Base-by-base conservation (phyloP, 2,888 invertebrate species). In the Lottia scabra region DNA sequence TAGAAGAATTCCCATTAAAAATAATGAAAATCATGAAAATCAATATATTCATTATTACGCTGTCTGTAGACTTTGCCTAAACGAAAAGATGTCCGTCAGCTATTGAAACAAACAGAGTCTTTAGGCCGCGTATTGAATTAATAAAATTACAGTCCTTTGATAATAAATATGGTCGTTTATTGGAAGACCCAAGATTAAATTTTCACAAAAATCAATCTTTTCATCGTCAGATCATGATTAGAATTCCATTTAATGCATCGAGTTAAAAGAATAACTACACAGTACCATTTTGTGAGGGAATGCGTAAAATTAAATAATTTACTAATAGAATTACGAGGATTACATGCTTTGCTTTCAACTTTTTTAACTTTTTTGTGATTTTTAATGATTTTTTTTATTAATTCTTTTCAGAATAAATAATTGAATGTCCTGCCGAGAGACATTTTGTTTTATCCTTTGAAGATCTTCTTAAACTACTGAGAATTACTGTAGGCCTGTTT, bases 1-100 rank as follows among this genome's bases (percentile, higher is more conserved):
- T 56, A 56, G 56, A 56, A 56, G 56, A 56, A 56, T 56, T 56
- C 56, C 56, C 56, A 56, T 56, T 56, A 56, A 56, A 56, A 56
- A 56, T 56, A 56, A 56, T 56, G 56, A 56, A 56, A 56, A 19
- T 56, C 56, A 56, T 56, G 56, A 56, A 56, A 56, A 56, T 56
- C 56, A 56, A 56, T 56, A 56, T 56, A 56, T 56, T 56, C 56
- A 56, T 56, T 56, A 56, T 56, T 56, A 56, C 56, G 19, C n/a
- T 56, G 56, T 56, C 56, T 56, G 56, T 56, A 56, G 56, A 56
- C 56, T 56, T 56, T 56, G 56, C 56, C 23, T 56, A 16, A 56
- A 56, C 56, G 56, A 56, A 56, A 56, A 56, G 56, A 56, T 56
- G 56, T 56, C 56, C 56, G 23, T n/a, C 56, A 56, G 56, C 56